These are phyloP conservation scores for Eutrigla gurnardus DNA, from an alignment of 2,797 vertebrate genomes.

Conservation along the genomic window DNA sequence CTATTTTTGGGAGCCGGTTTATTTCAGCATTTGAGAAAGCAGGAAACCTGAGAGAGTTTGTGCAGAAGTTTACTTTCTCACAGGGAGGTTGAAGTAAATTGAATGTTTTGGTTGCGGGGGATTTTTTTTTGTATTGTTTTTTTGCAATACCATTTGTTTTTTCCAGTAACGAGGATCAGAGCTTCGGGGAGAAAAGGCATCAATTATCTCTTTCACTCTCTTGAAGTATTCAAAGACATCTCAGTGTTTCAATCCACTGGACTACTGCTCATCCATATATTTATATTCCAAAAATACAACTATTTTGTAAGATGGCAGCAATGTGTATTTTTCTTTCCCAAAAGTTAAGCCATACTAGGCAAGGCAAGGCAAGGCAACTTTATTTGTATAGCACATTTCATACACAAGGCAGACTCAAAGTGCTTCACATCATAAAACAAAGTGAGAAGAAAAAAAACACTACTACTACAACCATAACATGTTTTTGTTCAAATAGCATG, in stretches of 20 bases:
- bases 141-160: neutral
- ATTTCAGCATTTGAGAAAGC: conserved; percentile 53
- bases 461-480: neutral
- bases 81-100: conserved; percentile 42
- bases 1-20: conserved; percentile 64
- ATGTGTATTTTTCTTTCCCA: neutral
- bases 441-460: too few relatives aligned
- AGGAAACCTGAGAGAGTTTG: conserved; percentile 51
- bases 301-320: neutral
- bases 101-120: conserved; percentile 19
- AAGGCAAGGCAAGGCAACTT: too few relatives aligned
- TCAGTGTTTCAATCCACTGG: neutral
- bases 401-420: too few relatives aligned
- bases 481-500: neutral
- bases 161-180: conserved; percentile 6
- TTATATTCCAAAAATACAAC: neutral
- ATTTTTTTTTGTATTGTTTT: conserved; percentile 21
- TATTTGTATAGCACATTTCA: too few relatives aligned
- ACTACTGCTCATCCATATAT: neutral
- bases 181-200: neutral
- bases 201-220: conserved; percentile 8
- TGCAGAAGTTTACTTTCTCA: conserved; percentile 43
- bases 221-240: conserved; percentile 4
- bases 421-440: too few relatives aligned
- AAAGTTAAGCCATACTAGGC: neutral